These are phyloP conservation scores for Atta colombica DNA, from an alignment of 1,140 invertebrate species.

Conservation along the genomic window DNA sequence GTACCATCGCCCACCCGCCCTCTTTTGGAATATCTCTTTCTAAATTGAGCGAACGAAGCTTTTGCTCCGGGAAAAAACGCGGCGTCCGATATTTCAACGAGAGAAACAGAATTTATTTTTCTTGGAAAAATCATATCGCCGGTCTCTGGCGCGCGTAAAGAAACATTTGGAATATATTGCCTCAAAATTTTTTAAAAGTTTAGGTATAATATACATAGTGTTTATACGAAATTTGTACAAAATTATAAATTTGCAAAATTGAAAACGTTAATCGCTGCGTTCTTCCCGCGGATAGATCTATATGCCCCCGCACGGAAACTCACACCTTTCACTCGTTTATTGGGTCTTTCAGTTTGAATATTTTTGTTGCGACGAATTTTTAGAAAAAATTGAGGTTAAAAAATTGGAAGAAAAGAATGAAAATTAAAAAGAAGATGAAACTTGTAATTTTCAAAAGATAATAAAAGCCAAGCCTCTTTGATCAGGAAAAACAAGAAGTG, in stretches of 20 bases:
- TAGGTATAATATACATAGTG: neutral
- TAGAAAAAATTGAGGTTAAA: neutral
- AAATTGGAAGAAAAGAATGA: slow-evolving; percentile 8
- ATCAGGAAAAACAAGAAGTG: slow-evolving; percentile 19
- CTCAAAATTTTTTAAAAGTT: neutral
- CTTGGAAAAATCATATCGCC: neutral
- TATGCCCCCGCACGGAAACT: slow-evolving; percentile 70
- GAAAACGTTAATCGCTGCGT: slow-evolving; percentile 2
- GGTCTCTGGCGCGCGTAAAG: neutral
- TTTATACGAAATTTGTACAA: neutral
- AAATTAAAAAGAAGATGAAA: slow-evolving; percentile 16
- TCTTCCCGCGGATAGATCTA: slow-evolving; percentile 35
- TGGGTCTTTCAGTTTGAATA: slow-evolving; percentile 57
- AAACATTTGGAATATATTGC: neutral
- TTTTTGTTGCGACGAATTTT: slow-evolving; percentile 56
- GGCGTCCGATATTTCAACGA: neutral
- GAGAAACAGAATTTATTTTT: neutral
- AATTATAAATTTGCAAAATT: neutral
- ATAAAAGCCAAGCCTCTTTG: slow-evolving; percentile 30
- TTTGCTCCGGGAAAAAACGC: slow-evolving; percentile 30
- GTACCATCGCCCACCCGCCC: slow-evolving; percentile 54
- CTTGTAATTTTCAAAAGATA: neutral
- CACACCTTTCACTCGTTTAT: slow-evolving; percentile 68
- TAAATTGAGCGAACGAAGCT: slow-evolving; percentile 51
- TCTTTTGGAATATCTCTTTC: slow-evolving; percentile 73